Evolutionary conservation across 2,113 vertebrate genomes (phyloP), one percentile per base, ranked within the genome.

Genomic region (Coturnix japonica): DNA sequence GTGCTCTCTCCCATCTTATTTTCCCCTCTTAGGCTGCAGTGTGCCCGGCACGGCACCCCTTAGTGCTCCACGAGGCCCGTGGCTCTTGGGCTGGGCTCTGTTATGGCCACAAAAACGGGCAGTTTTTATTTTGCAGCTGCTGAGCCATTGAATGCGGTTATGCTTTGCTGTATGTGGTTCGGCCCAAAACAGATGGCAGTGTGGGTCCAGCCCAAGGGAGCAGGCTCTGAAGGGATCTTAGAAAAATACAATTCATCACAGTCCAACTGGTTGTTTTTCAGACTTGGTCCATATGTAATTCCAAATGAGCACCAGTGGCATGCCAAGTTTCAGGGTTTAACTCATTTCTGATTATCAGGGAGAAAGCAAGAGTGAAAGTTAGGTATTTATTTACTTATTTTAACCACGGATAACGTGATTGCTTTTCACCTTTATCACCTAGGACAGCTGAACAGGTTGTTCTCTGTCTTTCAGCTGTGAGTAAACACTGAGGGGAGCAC

Each of bases 221-320:
- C 2, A 66, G 64, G 66, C 44, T 90, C 57, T 37, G 66, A 31
- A 78, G 83, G n/a, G 65, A 86, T 70, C 63, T 84, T 74, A 57
- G 49, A 30, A 71, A 67, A 81, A 31, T 14, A 61, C 49, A 83
- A 41, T 78, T 91, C 74, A 49, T 85, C 81, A 10, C 59, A 13
- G 63, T 33, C 83, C 81, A 93, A 89, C 14, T 21, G 60, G 83
- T 78, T 95, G 82, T 91, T 95, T 93, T 93, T 91, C 83, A 93
- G 69, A 23, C 56, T 77, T 80, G 82, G 85, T 74, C 77, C 54
- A 2, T 30, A 6, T 77, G 64, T 43, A 26, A 71, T 94, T 73
- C 87, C 82, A 78, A 16, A 47, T 20, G 73, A 94, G 81, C 66
- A 5, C 37, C 3, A 39, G 25, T 23, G 25, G 25, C 6, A 3